Percentiles rank a stretch among this genome's conserved stretches.
phyloP scores from a whole-genome alignment of 2,113 vertebrate genomes.

The Oreocharis arfaki region DNA sequence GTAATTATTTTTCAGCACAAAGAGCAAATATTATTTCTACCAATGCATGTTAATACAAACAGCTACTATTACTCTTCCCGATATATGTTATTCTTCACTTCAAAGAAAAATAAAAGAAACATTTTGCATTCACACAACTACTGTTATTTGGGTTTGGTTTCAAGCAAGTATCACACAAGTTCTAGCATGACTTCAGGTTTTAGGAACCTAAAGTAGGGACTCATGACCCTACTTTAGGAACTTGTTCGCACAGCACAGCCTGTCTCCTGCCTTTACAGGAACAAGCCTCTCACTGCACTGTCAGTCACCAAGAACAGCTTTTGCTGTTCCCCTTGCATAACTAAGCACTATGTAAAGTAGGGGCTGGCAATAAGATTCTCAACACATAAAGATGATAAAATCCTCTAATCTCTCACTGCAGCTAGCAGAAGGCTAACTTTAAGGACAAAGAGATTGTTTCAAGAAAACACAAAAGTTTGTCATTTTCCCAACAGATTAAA shows the following conservation, averaged over 20 bases:
- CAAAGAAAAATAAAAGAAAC: neutral
- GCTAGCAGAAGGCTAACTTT: neutral
- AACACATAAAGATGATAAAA: neutral
- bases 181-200: neutral
- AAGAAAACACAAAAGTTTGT: neutral
- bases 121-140: neutral
- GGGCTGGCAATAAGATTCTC: neutral
- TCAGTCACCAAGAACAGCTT: neutral
- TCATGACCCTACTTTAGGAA: neutral
- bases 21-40: neutral
- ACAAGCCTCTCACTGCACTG: neutral
- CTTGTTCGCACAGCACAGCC: neutral
- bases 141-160: neutral
- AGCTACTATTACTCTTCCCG: neutral
- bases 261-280: neutral
- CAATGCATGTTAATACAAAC: neutral
- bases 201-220: too few species aligned
- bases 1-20: neutral
- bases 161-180: neutral
- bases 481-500: neutral
- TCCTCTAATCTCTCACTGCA: neutral
- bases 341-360: neutral
- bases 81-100: fast-evolving
- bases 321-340: neutral
- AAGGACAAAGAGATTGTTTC: neutral